Evolutionary conservation across 2,888 invertebrate species (phyloP), one percentile per base, ranked within the genome.

Genomic region (Stenotaenia linearis): DNA sequence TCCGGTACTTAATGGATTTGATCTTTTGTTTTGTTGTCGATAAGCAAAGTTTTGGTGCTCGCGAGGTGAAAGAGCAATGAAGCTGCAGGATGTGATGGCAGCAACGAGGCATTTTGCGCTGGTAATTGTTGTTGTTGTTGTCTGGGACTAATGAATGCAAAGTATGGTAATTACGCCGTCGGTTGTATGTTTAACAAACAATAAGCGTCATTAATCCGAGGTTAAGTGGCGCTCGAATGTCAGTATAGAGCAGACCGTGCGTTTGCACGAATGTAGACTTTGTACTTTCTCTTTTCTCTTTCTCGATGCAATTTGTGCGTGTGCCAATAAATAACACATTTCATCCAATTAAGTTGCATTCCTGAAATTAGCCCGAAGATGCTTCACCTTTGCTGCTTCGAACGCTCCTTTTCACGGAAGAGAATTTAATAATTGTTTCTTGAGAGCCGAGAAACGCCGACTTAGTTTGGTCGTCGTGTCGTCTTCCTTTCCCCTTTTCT

Each of bases 281-380:
- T 45, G 6, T 45, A n/a, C 45, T 45, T 18, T 5, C 76, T 28
- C 76, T 76, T 30, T 76, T 74, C 25, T 32, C 32, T 32, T 2
- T 5, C 9, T 1, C 25, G 9, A 25, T 69, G 23, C 61, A 61
- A 61, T 61, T 45, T 61, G 61, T 61, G 61, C 61, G 69, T 45
- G 35, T 37, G 77, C 77, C 45, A 77, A 77, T 77, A 77, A 77
- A 77, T 77, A 77, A 77, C 77, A 77, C 77, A 45, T 77, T 77
- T 37, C 23, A 77, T 77, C 45, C 45, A 77, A 77, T 77, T 77
- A 77, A 77, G 50, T 77, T 45, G 77, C 77, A 77, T 77, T 77
- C 40, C 45, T 45, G 45, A 77, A 45, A 45, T 37, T 45, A 77
- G 45, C 45, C 28, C 28, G 23, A 23, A 28, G 69, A 69, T 69